Conservation (phyloP, 2,113 vertebrate genomes). For the Coptodon rendalli region DNA sequence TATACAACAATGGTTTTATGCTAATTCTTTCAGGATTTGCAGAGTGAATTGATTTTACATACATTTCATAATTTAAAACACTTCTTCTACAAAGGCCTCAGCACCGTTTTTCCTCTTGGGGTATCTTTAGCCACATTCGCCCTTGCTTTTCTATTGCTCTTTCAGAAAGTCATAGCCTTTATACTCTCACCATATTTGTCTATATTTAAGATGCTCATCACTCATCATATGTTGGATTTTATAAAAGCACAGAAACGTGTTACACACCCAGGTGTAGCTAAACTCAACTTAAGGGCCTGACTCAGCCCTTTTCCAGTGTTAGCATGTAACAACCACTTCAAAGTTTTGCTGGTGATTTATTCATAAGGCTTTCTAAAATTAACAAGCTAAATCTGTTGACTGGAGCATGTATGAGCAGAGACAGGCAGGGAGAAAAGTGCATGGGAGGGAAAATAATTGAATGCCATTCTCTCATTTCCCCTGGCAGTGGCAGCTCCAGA, state of each 20-base stretch:
- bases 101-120: background rate
- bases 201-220: background rate
- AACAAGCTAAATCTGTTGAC: slow-evolving; percentile 14
- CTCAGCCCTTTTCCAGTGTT: background rate
- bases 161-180: background rate
- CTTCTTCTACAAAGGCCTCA: background rate
- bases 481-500: slow-evolving; percentile 92
- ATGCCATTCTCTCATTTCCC: background rate
- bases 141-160: background rate
- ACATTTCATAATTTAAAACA: background rate
- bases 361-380: slow-evolving; percentile 38
- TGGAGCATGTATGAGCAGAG: background rate
- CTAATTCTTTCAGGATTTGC: background rate
- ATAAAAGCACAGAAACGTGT: background rate
- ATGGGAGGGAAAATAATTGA: background rate
- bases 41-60: background rate
- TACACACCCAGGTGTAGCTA: background rate
- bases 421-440: background rate
- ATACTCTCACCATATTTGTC: background rate
- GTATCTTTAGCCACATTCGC: background rate
- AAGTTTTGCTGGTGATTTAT: slow-evolving; percentile 31
- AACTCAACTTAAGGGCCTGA: background rate
- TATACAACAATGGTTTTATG: background rate
- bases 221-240: background rate
- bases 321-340: background rate